Evolutionary conservation across 92 coral and sea anemone species (phyloP), one percentile per base, ranked within the genome.

Genomic region (Phenganax stokvisi): DNA sequence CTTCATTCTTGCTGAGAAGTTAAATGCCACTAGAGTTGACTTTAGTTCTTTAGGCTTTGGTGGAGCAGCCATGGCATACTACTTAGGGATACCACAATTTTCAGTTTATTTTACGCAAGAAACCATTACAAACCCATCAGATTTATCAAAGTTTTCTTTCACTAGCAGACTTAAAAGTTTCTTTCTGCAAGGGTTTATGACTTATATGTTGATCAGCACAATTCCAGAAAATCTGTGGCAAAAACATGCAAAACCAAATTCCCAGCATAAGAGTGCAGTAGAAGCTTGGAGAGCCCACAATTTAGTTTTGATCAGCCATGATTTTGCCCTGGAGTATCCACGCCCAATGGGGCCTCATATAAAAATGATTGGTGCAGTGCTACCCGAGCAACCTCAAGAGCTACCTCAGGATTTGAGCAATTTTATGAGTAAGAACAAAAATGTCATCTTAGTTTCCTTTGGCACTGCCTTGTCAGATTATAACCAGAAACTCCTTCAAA

Each of bases 311-410:
- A 81, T 92, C 60, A 86, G 96, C 6, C 84, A 81, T 71, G 97
- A 92, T 59, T 92, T 92, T 86, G 91, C 89, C 11, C 44, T 92
- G 16, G 91, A 86, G 25, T 80, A 72, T 56, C 90, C 97, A 10
- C 85, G 92, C 74, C 89, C 90, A 12, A 74, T 92, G 16, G 96
- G 91, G 16, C 65, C 94, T 3, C 91, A 92, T 70, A 86, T 92
- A 0, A 92, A 90, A 80, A 85, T 92, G 13, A 88, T 89, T 64
- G 97, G 97, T 13, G 88, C 94, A 11, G 85, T 92, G 51, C 86
- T 87, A 30, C 97, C 97, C 9, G 94, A 86, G 11, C 92, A 88
- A 12, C 77, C 94, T 5, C 82, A 81, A 65, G 83, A 84, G 12
- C 80, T 88, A 27, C 86, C 92, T 10, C 31, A 15, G 10, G 57